A percentile compares a stretch with the other conserved stretches of the same genome.
Evolutionary conservation across 2,888 invertebrate genomes (phyloP).

Genomic region (Euclidia mi): DNA sequence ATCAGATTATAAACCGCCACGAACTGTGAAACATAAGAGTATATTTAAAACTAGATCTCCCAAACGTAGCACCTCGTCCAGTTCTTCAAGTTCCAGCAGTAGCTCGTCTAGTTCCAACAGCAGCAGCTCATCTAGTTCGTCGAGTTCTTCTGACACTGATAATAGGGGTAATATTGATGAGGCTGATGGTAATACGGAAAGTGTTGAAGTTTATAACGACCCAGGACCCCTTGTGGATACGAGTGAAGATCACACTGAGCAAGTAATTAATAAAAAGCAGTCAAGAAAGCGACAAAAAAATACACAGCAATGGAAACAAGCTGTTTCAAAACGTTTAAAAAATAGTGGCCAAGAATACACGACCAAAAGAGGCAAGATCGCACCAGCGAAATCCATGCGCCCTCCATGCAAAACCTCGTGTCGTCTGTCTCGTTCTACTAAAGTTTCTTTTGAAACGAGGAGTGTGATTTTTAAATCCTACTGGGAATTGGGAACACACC

Average conservation of each 20-base stretch:
- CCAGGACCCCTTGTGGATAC: slow-evolving; percentile 20
- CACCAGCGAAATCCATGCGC: slow-evolving; percentile 36
- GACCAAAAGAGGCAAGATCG: slow-evolving; percentile 32
- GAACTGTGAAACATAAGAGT: slow-evolving; percentile 27
- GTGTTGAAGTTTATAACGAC: slow-evolving; percentile 16
- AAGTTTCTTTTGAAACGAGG: slow-evolving; percentile 38
- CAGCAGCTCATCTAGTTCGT: slow-evolving; percentile 31
- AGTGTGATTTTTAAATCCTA: slow-evolving; percentile 38
- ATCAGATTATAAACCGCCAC: slow-evolving; percentile 28
- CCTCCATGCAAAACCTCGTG: slow-evolving; percentile 36
- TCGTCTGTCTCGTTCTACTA: slow-evolving; percentile 37
- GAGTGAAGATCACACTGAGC: slow-evolving; percentile 23
- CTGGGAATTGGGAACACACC: slow-evolving; percentile 36
- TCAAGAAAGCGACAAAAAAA: slow-evolving; percentile 39
- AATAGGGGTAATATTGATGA: slow-evolving; percentile 19
- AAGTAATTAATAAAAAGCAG: slow-evolving; percentile 27
- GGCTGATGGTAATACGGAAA: slow-evolving; percentile 36
- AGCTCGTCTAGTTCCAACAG: slow-evolving; percentile 14
- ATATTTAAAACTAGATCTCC: slow-evolving; percentile 24
- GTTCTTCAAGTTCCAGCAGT: slow-evolving; percentile 24
- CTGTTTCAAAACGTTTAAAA: slow-evolving; percentile 35
- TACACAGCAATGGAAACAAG: slow-evolving; percentile 37
- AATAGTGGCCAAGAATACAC: slow-evolving; percentile 41
- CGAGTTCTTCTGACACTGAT: slow-evolving; percentile 20
- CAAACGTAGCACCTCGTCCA: slow-evolving; percentile 28